Conservation (phyloP, 2,113 vertebrate species). For the Cavia aperea region DNA sequence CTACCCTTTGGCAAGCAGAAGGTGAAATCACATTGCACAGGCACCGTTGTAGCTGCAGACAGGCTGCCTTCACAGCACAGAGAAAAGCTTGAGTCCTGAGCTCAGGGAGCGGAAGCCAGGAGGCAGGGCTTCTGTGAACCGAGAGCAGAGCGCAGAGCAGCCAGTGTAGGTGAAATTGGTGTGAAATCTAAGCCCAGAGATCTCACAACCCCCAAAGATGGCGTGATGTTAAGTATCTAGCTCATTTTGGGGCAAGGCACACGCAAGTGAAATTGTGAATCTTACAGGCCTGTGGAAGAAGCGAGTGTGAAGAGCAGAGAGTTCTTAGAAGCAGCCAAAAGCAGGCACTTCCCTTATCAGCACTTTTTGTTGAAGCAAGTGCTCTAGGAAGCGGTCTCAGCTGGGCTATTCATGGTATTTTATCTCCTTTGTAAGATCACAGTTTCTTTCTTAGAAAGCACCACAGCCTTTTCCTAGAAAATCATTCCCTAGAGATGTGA, state of each 20-base stretch:
- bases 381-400: constrained; percentile 34
- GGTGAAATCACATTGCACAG: background rate
- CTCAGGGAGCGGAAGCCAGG: background rate
- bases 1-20: background rate
- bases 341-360: constrained; percentile 12
- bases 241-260: background rate
- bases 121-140: background rate
- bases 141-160: fast-evolving
- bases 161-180: background rate
- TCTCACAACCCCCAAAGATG: background rate
- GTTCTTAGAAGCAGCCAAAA: constrained; percentile 63
- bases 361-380: constrained; percentile 16
- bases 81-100: background rate
- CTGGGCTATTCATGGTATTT: constrained; percentile 52
- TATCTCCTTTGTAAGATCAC: constrained; percentile 60
- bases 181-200: background rate
- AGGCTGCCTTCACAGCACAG: no score
- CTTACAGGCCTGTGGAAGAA: background rate
- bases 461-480: constrained; percentile 67
- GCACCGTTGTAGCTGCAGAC: background rate
- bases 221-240: background rate
- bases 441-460: constrained; percentile 73
- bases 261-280: background rate
- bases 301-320: background rate
- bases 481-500: constrained; percentile 54